Percentiles rank a stretch among this genome's conserved stretches.
These are phyloP conservation scores for Pangasius mekongensis DNA, from an alignment of 2,797 vertebrate genomes.

Conservation along the genomic window DNA sequence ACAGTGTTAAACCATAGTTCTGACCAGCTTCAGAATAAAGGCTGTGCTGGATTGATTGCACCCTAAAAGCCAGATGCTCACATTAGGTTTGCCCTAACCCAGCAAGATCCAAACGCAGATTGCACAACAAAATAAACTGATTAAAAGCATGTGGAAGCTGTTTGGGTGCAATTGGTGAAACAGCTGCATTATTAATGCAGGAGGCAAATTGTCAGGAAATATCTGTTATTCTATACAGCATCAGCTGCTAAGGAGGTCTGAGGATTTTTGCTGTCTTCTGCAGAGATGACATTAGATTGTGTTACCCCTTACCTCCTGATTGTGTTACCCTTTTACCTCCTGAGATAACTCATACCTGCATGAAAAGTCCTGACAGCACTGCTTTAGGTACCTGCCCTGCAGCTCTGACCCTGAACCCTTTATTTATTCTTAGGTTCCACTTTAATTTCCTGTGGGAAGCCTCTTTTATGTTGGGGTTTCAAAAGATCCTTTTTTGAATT, in stretches of 20 bases:
- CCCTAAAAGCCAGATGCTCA: not conserved
- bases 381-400: not conserved
- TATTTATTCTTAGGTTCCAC: not conserved
- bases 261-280: not conserved
- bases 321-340: not conserved
- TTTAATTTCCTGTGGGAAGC: not conserved
- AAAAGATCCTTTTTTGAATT: not conserved
- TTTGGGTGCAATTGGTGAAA: not conserved
- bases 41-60: not conserved
- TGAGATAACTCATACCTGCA: not conserved
- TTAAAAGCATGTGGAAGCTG: not conserved
- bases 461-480: too few species aligned
- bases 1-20: not conserved
- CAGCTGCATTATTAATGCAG: constrained; percentile 21
- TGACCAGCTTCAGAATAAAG: not conserved
- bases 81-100: not conserved
- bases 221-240: not conserved
- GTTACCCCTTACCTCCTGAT: not conserved
- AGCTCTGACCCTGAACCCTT: not conserved
- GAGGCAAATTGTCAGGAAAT: not conserved
- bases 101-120: not conserved
- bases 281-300: not conserved
- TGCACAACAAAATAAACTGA: not conserved
- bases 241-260: not conserved
- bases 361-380: not conserved